These are phyloP conservation scores for Borostomias antarcticus DNA, from an alignment of 2,797 vertebrate genomes.

Conservation along the genomic window DNA sequence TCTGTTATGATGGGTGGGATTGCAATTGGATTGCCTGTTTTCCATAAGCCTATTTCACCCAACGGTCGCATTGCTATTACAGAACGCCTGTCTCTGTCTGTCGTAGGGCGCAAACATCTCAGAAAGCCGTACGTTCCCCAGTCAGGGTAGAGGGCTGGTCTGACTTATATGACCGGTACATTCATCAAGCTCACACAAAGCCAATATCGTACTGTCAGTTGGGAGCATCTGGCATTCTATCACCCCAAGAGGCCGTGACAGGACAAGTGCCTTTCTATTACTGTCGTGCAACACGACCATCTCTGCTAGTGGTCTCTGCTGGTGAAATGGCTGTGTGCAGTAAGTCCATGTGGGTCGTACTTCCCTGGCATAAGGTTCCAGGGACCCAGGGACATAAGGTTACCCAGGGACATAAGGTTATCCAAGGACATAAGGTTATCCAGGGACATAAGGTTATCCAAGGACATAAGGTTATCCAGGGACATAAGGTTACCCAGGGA, in stretches of 20 bases:
- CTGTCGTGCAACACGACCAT: neutral
- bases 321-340: neutral
- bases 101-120: conserved; percentile 58
- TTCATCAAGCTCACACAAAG: conserved; percentile 77
- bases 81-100: conserved; percentile 55
- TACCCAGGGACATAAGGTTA: no score
- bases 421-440: no score
- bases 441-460: no score
- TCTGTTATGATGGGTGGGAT: conserved; percentile 54
- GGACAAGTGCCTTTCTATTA: conserved; percentile 68
- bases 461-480: no score
- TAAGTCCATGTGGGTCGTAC: no score
- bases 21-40: conserved; percentile 52
- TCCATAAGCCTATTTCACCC: conserved; percentile 67
- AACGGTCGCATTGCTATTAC: conserved; percentile 57
- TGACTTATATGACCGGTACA: conserved; percentile 75
- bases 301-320: neutral
- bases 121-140: conserved; percentile 51
- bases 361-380: no score
- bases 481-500: no score
- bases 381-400: no score
- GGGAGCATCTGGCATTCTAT: conserved; percentile 77
- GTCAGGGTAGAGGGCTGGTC: conserved; percentile 48
- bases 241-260: conserved; percentile 76
- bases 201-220: conserved; percentile 80